phyloP scores from a whole-genome alignment of 2,113 vertebrate genomes.

The Pterocles burchelli region DNA sequence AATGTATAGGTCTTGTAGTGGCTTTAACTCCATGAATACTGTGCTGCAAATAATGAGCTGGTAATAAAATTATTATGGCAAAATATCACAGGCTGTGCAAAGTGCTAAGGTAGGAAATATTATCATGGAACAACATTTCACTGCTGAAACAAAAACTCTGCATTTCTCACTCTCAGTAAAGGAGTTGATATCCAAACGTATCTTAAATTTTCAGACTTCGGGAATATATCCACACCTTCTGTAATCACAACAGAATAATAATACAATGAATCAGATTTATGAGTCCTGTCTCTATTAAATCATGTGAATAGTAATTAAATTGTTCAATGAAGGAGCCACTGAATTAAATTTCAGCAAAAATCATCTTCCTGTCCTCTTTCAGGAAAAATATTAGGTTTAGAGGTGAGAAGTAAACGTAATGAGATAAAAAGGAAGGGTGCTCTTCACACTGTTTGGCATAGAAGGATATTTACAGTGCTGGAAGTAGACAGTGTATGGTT shows the following conservation, averaged over 20 bases:
- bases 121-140: neutral
- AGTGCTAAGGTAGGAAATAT: neutral
- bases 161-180: neutral
- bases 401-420: neutral
- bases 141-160: neutral
- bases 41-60: neutral
- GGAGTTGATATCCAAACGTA: conserved; percentile 3
- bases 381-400: neutral
- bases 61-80: neutral
- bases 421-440: neutral
- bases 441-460: neutral
- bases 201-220: conserved; percentile 45
- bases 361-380: neutral
- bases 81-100: neutral
- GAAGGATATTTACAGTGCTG: neutral
- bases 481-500: neutral
- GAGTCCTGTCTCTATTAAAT: conserved; percentile 40
- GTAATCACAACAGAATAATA: conserved; percentile 41
- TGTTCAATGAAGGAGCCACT: conserved; percentile 10
- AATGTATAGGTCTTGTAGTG: neutral
- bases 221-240: conserved; percentile 1
- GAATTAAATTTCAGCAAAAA: conserved; percentile 45
- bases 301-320: conserved; percentile 56
- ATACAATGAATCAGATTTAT: conserved; percentile 45
- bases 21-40: neutral